Conservation (phyloP, 2,797 vertebrate species). For the Hybognathus amarus region DNA sequence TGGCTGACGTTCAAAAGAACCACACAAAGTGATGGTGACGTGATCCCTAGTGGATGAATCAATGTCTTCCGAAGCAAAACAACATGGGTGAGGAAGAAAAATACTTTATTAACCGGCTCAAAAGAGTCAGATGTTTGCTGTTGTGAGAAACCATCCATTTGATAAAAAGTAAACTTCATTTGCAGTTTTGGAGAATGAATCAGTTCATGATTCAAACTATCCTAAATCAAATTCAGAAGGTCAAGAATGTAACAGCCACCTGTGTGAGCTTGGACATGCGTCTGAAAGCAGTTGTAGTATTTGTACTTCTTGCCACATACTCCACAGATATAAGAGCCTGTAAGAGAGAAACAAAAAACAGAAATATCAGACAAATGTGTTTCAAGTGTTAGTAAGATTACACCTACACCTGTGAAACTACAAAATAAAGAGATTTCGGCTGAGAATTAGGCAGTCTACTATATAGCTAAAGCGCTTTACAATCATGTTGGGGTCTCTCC, state of each 20-base stretch:
- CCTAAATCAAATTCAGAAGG: background rate
- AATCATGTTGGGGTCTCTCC: too few species aligned
- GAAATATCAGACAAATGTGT: background rate
- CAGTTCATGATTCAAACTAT: background rate
- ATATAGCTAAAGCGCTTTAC: too few species aligned
- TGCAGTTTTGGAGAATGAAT: background rate
- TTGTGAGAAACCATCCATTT: background rate
- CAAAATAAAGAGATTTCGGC: too few species aligned
- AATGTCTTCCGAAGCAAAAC: too few species aligned
- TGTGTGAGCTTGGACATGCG: constrained; percentile 95
- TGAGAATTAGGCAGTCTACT: too few species aligned
- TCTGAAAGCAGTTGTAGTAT: constrained; percentile 99
- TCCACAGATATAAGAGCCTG: constrained; percentile 96
- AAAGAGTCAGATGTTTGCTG: background rate
- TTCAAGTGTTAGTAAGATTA: background rate
- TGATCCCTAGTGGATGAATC: too few species aligned
- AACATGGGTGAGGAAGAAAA: background rate
- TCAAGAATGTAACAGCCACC: constrained; percentile 72
- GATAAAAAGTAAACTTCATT: background rate
- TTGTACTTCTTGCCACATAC: constrained; percentile 99
- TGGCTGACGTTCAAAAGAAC: too few species aligned
- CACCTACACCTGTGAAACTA: too few species aligned
- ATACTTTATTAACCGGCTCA: background rate
- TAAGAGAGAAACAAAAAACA: constrained; percentile 46
- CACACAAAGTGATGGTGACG: too few species aligned